These are phyloP conservation scores for Chrysopa pallens DNA, from an alignment of 1,140 invertebrate species.

Conservation along the genomic window DNA sequence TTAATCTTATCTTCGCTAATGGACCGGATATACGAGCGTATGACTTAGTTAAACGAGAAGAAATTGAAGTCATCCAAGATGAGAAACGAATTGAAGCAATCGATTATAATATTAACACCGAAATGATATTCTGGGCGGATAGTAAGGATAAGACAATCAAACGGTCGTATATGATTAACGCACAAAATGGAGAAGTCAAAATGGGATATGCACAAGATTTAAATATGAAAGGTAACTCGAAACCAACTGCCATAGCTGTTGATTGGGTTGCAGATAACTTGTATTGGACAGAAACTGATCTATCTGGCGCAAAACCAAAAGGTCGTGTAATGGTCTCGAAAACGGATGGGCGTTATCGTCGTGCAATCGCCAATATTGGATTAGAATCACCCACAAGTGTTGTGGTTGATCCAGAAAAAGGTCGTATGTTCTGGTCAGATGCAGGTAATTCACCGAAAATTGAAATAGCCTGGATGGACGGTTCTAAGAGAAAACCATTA, in stretches of 20 bases:
- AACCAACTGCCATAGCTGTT: slow-evolving; percentile 68
- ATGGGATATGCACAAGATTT: slow-evolving; percentile 78
- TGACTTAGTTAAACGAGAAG: slow-evolving; percentile 41
- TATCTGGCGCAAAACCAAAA: slow-evolving; percentile 46
- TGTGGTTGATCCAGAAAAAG: slow-evolving; percentile 70
- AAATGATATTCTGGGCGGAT: slow-evolving; percentile 89
- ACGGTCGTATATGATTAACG: slow-evolving; percentile 74
- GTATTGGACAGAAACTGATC: slow-evolving; percentile 84
- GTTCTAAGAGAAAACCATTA: slow-evolving; percentile 60
- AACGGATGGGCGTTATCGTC: slow-evolving; percentile 74
- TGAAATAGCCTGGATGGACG: slow-evolving; percentile 91
- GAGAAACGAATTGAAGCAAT: slow-evolving; percentile 76
- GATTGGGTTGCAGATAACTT: slow-evolving; percentile 87
- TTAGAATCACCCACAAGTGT: slow-evolving; percentile 72
- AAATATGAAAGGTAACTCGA: slow-evolving; percentile 59
- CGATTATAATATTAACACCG: slow-evolving; percentile 63
- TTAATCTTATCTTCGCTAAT: slow-evolving; percentile 51
- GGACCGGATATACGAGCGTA: slow-evolving; percentile 74
- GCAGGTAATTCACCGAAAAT: slow-evolving; percentile 68
- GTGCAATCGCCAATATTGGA: slow-evolving; percentile 49
- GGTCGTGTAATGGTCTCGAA: slow-evolving; percentile 73
- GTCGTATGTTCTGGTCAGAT: slow-evolving; percentile 81
- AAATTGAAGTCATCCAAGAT: slow-evolving; percentile 56
- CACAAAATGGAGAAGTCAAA: slow-evolving; percentile 52
- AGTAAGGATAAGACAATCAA: slow-evolving; percentile 78